Evolutionary conservation across 2,888 invertebrate genomes (phyloP).

Genomic region (Caprella mutica): DNA sequence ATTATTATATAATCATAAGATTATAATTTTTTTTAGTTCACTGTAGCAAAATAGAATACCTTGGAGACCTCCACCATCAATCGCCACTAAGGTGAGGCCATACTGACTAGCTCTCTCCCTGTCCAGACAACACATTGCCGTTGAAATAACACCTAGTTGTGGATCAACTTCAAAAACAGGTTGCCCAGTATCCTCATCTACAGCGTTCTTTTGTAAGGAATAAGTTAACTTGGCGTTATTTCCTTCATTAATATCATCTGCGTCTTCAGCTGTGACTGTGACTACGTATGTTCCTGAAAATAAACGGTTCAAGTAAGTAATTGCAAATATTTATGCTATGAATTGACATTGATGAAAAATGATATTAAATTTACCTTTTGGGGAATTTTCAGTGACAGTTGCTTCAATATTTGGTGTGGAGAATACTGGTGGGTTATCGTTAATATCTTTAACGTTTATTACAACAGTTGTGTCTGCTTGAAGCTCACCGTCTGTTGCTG

Average conservation of each 20-base stretch:
- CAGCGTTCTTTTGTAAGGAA: slow-evolving; percentile 40
- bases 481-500: slow-evolving; percentile 19
- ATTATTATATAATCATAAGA: background rate
- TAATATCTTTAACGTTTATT: slow-evolving; percentile 25
- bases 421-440: slow-evolving; percentile 27
- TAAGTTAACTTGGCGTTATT: slow-evolving; percentile 46
- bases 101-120: slow-evolving; percentile 38
- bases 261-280: slow-evolving; percentile 44
- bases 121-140: slow-evolving; percentile 40
- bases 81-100: slow-evolving; percentile 36
- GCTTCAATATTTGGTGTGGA: slow-evolving; percentile 9
- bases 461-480: slow-evolving; percentile 18
- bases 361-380: slow-evolving; percentile 9
- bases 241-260: slow-evolving; percentile 43
- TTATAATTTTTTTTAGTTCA: background rate
- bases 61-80: slow-evolving; percentile 14
- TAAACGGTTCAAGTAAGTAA: too few species aligned
- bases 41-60: background rate
- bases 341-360: too few species aligned
- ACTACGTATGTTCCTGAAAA: slow-evolving; percentile 39
- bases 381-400: slow-evolving; percentile 21
- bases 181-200: slow-evolving; percentile 40
- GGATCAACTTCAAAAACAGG: slow-evolving; percentile 43
- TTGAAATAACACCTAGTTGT: slow-evolving; percentile 41
- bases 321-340: too few species aligned